Conservation (phyloP, 2,888 invertebrate species). For the Geophilus truncorum region DNA sequence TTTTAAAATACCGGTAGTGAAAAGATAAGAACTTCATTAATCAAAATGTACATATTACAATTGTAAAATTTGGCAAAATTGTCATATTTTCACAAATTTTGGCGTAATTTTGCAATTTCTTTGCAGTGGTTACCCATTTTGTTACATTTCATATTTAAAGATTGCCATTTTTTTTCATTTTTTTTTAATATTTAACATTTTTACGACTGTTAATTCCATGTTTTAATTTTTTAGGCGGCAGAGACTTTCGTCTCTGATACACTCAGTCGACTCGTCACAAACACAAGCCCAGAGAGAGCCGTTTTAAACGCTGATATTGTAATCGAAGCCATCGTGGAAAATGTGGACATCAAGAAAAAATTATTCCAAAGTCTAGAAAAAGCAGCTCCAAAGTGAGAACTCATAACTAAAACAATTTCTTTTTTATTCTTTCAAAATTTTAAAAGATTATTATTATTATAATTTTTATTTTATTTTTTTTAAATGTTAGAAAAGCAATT, state of each 20-base stretch:
- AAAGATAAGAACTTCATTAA: no score
- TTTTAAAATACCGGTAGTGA: no score
- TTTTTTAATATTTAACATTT: no score
- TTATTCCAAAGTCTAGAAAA: constrained; percentile 67
- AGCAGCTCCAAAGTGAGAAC: constrained; percentile 43
- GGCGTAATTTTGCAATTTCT: no score
- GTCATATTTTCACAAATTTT: no score
- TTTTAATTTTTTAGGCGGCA: constrained; percentile 51
- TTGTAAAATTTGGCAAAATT: no score
- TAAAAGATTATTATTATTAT: no score
- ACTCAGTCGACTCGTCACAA: constrained; percentile 58
- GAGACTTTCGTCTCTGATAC: constrained; percentile 56
- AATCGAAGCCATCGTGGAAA: constrained; percentile 82
- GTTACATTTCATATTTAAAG: no score
- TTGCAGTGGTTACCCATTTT: no score
- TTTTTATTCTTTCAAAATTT: background rate
- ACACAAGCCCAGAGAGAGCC: constrained; percentile 59
- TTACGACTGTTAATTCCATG: no score
- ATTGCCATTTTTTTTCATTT: no score
- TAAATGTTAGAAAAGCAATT: constrained; percentile 61
- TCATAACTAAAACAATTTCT: background rate
- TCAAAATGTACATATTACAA: no score
- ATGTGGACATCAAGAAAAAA: constrained; percentile 68
- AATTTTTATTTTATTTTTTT: background rate
- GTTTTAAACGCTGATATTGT: constrained; percentile 67